Evolutionary conservation across 2,888 invertebrate genomes (phyloP), one percentile per base, ranked within the genome.

Genomic region (Seira ritae): DNA sequence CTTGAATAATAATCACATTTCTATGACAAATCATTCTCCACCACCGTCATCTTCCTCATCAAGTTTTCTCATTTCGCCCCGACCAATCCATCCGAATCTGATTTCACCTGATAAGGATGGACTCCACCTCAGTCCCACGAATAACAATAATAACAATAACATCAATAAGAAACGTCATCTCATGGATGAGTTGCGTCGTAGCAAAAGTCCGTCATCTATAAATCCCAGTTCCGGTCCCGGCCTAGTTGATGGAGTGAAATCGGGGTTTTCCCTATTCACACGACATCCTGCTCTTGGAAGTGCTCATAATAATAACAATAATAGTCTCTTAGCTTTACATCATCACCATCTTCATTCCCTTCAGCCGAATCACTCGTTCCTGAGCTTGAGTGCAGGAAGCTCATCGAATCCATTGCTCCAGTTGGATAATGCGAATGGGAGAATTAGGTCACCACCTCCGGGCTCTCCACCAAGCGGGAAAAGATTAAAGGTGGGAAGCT

Each of bases 111-210:
- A 79, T 46, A 72, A 72, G 23, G 65, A 79, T 46, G 8, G 3
- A 31, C 31, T 74, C 22, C 66, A 69, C 55, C 31, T 75, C 70
- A 10, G 68, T 23, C 66, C 22, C 20, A 66, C 23, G 15, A 67
- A 46, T n/a, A 72, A 75, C 62, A 84, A 70, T 62, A 81, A 81
- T 46, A 82, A 82, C 73, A 73, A 73, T 23, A 65, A 22, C 55
- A 37, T 42, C 42, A 66, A 22, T 24, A 85, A 76, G 46, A 85
- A 86, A 72, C 76, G 87, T 69, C 85, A 88, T 75, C 76, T 88
- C 80, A 88, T 88, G 80, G 87, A 88, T 77, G 87, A 88, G n/a
- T 71, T 87, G 23, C 66, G 85, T 17, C 19, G 84, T 55, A 86
- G 79, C 55, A 82, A 84, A 71, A 88, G 87, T 71, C 87, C 87